A percentile compares a stretch with the other conserved stretches of the same genome.
Evolutionary conservation across 2,888 invertebrate genomes (phyloP).

Genomic region (Calliphora vomitoria): DNA sequence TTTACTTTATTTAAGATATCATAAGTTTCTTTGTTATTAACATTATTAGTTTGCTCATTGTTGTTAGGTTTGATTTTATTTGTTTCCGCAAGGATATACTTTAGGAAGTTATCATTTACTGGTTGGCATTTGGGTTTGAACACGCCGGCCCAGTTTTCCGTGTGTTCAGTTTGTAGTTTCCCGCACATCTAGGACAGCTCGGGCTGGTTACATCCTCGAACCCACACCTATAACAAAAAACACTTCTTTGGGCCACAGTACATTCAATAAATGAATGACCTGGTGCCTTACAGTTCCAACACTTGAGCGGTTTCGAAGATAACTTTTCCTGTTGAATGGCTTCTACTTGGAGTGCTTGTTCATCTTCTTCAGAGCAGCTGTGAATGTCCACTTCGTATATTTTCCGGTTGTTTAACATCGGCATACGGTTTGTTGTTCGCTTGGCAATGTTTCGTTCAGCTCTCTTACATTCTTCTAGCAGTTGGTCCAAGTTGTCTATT

Average conservation of each 20-base stretch:
- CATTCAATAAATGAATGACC: slow-evolving; percentile 60
- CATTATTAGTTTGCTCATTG: not conserved
- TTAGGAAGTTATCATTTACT: slow-evolving; percentile 5
- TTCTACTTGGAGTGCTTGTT: not conserved
- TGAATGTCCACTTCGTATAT: not conserved
- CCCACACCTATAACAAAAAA: slow-evolving; percentile 54
- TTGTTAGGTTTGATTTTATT: not conserved
- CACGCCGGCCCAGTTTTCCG: slow-evolving; percentile 38
- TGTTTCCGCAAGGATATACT: not conserved
- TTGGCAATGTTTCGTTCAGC: not conserved
- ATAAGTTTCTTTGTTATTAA: not conserved
- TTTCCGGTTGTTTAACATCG: not conserved
- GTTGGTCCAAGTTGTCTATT: not conserved
- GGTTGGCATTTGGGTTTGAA: not conserved
- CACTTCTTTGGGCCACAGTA: not conserved
- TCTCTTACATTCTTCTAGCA: not conserved
- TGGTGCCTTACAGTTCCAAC: slow-evolving; percentile 60
- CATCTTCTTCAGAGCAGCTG: not conserved
- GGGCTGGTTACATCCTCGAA: slow-evolving; percentile 44
- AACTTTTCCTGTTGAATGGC: not conserved
- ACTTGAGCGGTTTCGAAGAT: not conserved
- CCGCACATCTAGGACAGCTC: slow-evolving; percentile 48
- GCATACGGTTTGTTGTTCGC: not conserved
- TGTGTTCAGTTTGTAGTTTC: slow-evolving; percentile 41
- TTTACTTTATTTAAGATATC: not conserved